Base-by-base conservation (phyloP, 2,888 invertebrate genomes). In the Seira sanloemensis region DNA sequence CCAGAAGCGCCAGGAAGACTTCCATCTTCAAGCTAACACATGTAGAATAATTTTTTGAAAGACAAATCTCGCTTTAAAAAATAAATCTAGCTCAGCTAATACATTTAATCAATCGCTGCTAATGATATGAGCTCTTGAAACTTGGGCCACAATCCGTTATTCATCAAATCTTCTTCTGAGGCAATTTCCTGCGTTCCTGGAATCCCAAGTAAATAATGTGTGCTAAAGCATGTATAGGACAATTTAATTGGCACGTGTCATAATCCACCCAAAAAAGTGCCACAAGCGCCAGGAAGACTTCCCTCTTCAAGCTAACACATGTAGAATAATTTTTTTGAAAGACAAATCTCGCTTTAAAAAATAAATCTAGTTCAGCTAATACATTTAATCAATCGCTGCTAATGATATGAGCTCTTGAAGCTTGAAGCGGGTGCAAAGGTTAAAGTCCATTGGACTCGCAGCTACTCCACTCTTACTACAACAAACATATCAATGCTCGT, bases 391-490 rank as follows among this genome's bases (percentile, higher is more conserved):
- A 50, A 50, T 12, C n/a, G 50, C 50, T 50, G 50, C 12, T 50
- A 50, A 50, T 50, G 12, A 50, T 50, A 50, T 2, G 50, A 50
- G 2, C n/a, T n/a, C n/a, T n/a, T n/a, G 16, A 50, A n/a, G 50
- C 50, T 50, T 50, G 5, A 50, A 73, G 78, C 5, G 67, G 68
- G 77, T 73, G 77, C 83, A 83, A 65, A 83, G 83, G 83, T 78
- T 37, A 76, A 83, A 83, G 83, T 83, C 83, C 83, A 78, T 73
- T 69, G 79, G 50, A 50, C 76, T 76, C 74, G 46, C 50, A 54
- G 16, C 24, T 7, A 12, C n/a, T 50, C n/a, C n/a, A n/a, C n/a
- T 50, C 50, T 12, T 50, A 2, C 5, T 50, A n/a, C 50, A 50
- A 50, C 16, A 12, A 50, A 50, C 5, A n/a, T 16, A 50, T 7